Evolutionary conservation across 2,797 vertebrate genomes (phyloP), one percentile per base, ranked within the genome.

Genomic region (Limosa lapponica): DNA sequence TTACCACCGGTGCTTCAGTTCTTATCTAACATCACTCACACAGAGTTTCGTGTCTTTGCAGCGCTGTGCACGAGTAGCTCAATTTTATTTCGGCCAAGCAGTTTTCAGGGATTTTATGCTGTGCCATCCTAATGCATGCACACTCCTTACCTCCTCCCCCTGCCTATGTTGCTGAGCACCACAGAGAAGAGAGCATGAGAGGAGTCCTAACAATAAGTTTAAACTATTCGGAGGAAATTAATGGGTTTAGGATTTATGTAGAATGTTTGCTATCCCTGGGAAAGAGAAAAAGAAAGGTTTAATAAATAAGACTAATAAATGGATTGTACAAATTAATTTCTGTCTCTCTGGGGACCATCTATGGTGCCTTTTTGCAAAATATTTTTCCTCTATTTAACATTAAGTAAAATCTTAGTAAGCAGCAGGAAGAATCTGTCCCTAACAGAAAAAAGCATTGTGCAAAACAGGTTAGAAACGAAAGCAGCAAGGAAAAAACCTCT

Each of bases 81-180:
- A 18, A 82, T 97, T 95, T 96, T 92, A 69, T 91, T 96, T 96
- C 87, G 86, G 86, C 86, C 96, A 71, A 74, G 73, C 91, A 70
- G 85, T 91, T 95, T 65, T 88, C 90, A 88, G 91, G 92, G 93
- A 91, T 89, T 95, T 92, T 95, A 49, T 89, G 88, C 91, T 52
- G 61, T 82, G 91, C 81, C 64, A 62, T 92, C 90, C 96, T 88
- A 89, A 91, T 74, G 75, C 73, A 34, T 30, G 55, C 87, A 79
- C 61, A 7, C 74, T 90, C 78, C 69, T 89, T 62, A n/a, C 95
- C 67, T 82, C 71, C 86, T 77, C 82, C 87, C 75, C 48, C 58
- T 49, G 75, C 79, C 83, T 46, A 1, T n/a, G 34, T 51, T 48
- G 48, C 92, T 70, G 73, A 85, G 77, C 70, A 79, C 54, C 57